These are phyloP conservation scores for Chamaea fasciata DNA, from an alignment of 2,113 vertebrate species.

Conservation along the genomic window DNA sequence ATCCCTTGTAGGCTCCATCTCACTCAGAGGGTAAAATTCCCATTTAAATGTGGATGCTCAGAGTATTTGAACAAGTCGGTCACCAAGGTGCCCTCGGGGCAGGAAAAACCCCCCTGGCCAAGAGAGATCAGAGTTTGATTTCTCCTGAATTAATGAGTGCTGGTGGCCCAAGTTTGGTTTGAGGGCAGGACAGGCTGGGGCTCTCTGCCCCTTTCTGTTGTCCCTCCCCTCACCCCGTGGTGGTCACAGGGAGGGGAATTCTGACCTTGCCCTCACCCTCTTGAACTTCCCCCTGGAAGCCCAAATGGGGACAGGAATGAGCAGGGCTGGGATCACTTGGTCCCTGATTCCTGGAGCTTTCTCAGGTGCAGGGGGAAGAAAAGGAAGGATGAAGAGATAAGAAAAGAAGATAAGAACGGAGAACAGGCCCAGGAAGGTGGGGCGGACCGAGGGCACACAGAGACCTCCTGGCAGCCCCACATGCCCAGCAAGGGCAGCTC, in stretches of 20 bases:
- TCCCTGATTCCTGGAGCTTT: background rate
- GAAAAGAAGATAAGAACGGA: background rate
- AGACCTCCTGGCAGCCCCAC: background rate
- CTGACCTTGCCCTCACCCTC: background rate
- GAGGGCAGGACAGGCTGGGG: background rate
- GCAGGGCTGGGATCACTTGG: background rate
- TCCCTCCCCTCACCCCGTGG: fast-evolving
- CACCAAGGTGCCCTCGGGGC: fast-evolving
- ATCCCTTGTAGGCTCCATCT: background rate
- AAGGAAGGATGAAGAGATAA: background rate
- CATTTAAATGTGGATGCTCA: background rate
- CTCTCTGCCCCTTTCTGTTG: background rate
- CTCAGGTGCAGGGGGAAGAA: background rate
- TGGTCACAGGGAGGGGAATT: background rate
- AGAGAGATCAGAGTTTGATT: background rate
- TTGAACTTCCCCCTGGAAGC: background rate
- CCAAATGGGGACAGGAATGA: background rate
- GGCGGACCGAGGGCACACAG: background rate
- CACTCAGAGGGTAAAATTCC: background rate
- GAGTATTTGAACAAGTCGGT: background rate
- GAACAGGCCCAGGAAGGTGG: background rate
- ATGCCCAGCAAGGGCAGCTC: background rate
- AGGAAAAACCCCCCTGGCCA: no score
- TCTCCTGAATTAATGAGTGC: background rate
- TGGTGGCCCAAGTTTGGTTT: background rate